These are phyloP conservation scores for Endomychus coccineus DNA, from an alignment of 2,888 invertebrate genomes.

Conservation along the genomic window DNA sequence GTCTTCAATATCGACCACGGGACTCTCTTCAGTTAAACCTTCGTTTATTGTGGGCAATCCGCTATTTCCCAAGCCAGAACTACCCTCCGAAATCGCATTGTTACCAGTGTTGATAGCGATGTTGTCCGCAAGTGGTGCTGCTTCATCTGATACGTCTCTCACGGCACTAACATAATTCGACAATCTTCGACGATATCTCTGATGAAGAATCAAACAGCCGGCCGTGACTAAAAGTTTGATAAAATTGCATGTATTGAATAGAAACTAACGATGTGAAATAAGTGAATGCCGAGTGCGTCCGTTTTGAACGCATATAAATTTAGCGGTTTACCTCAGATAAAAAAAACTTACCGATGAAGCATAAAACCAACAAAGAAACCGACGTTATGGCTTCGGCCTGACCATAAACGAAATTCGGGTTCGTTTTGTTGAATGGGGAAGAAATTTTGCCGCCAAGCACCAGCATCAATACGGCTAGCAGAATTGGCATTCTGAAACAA, in stretches of 20 bases:
- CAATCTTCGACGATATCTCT: conserved; percentile 66
- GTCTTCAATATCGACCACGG: conserved; percentile 60
- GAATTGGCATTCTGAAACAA: conserved; percentile 54
- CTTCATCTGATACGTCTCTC: conserved; percentile 14
- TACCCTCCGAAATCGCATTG: conserved; percentile 23
- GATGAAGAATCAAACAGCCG: conserved; percentile 74
- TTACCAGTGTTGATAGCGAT: conserved; percentile 18
- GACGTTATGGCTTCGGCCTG: conserved; percentile 70
- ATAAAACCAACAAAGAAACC: conserved; percentile 67
- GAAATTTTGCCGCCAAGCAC: conserved; percentile 47
- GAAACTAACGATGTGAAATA: too few relatives aligned
- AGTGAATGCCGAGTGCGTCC: too few relatives aligned
- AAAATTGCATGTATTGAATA: too few relatives aligned
- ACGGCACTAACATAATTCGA: conserved; percentile 52
- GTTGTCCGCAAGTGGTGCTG: conserved; percentile 8
- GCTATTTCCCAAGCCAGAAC: conserved; percentile 13
- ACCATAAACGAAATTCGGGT: conserved; percentile 73
- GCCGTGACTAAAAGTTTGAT: conserved; percentile 63
- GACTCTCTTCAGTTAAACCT: conserved; percentile 46
- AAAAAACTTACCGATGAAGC: conserved; percentile 68
- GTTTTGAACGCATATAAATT: too few relatives aligned
- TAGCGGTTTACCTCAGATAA: too few relatives aligned
- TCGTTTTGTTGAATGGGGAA: conserved; percentile 52
- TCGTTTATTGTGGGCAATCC: conserved; percentile 40
- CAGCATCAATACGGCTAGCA: conserved; percentile 60